Conservation (phyloP, 1,140 invertebrate genomes). For the Hestina assimilis region DNA sequence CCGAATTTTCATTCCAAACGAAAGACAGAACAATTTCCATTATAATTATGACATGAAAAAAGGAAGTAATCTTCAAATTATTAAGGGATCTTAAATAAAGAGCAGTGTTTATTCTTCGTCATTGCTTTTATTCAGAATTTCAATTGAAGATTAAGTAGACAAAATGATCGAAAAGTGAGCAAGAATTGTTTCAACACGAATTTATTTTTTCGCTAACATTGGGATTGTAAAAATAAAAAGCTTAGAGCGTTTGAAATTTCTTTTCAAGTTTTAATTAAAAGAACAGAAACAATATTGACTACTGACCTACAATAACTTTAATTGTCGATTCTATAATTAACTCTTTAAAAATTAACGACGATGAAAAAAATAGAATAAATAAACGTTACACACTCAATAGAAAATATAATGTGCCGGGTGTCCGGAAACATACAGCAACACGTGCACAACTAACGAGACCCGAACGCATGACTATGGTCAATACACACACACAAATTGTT, state of each 20-base stretch:
- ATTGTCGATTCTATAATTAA: neutral
- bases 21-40: slow-evolving; percentile 10
- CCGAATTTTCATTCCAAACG: neutral
- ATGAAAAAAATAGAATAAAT: no score
- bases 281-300: neutral
- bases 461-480: no score
- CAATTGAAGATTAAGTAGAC: slow-evolving; percentile 13
- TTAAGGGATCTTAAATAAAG: slow-evolving; percentile 17
- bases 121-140: slow-evolving; percentile 13
- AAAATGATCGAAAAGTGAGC: slow-evolving; percentile 10
- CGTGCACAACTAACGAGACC: no score
- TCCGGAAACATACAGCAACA: no score
- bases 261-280: slow-evolving; percentile 1
- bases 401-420: no score
- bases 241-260: neutral
- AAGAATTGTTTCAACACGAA: slow-evolving; percentile 3
- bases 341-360: no score
- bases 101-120: slow-evolving; percentile 15
- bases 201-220: slow-evolving; percentile 2
- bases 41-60: slow-evolving; percentile 1
- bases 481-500: no score
- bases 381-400: no score
- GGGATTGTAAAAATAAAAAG: slow-evolving; percentile 15
- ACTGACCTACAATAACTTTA: neutral
- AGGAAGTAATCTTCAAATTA: slow-evolving; percentile 15